Base-by-base conservation (phyloP, 2,113 vertebrate genomes). In the Accipiter virgatus region DNA sequence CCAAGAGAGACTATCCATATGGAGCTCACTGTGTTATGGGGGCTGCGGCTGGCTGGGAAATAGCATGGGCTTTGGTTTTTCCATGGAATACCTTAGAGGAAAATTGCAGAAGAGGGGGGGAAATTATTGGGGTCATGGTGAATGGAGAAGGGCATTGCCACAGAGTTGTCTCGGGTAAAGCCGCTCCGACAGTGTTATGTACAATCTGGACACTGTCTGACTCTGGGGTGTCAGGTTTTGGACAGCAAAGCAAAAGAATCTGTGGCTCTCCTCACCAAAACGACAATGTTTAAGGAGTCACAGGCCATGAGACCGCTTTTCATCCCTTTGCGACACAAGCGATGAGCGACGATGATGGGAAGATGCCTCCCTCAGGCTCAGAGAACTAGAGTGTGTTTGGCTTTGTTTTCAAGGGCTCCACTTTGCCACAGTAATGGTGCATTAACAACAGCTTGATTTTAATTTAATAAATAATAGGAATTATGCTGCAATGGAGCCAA, bases 381-480 rank as follows among this genome's bases (percentile, higher is more conserved):
- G 47, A 79, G 77, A 63, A 27, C n/a, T 3, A 61, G 45, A 19
- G 26, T 11, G 34, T 8, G 22, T 55, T 89, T 71, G 91, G 81
- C 74, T 68, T 67, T 3, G 0, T 53, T 85, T 95, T 47, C 70
- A n/a, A 78, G 62, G 73, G 66, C 58, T 93, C 79, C 18, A 6
- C 94, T 91, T 82, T 50, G 74, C 92, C 81, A 83, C 79, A 56
- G 71, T 68, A 86, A 86, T 23, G 85, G 75, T 88, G 85, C 92
- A 83, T 93, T 97, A 96, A 90, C 73, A 95, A 50, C 75, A 82
- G 85, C 58, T 91, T 95, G 91, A 82, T 94, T 90, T 95, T 90
- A 42, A 91, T 97, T 96, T 94, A 94, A 94, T 96, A 95, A 96
- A 95, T 96, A 96, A 95, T 95, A 85, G 73, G 94, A 91, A 80